These are phyloP conservation scores for Carposina sasakii DNA, from an alignment of 1,140 invertebrate genomes.

Conservation along the genomic window DNA sequence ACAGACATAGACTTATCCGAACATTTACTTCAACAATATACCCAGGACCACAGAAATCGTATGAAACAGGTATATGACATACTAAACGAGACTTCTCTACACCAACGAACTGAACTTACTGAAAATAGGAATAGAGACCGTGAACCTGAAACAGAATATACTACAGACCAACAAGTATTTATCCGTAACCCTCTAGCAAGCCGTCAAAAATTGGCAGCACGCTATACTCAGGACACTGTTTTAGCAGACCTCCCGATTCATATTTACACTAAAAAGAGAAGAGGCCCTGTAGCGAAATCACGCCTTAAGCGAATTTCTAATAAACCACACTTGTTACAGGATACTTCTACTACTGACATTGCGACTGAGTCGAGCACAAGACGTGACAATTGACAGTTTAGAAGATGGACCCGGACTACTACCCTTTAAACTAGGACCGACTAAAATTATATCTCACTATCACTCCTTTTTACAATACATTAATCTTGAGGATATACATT, in stretches of 20 bases:
- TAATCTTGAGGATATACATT: conserved; percentile 9
- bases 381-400: conserved; percentile 10
- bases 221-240: conserved; percentile 23
- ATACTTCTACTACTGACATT: conserved; percentile 9
- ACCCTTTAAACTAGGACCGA: conserved; percentile 19
- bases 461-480: conserved; percentile 19
- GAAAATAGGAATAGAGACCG: conserved; percentile 23
- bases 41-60: conserved; percentile 14
- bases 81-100: conserved; percentile 18
- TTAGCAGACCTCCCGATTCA: conserved; percentile 24
- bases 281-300: conserved; percentile 23
- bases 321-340: conserved; percentile 20
- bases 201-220: conserved; percentile 24
- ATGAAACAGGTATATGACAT: conserved; percentile 22
- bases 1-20: conserved; percentile 19
- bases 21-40: conserved; percentile 24
- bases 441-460: conserved; percentile 16
- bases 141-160: conserved; percentile 24
- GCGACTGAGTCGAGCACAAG: neutral
- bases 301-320: conserved; percentile 22
- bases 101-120: conserved; percentile 13
- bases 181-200: conserved; percentile 23
- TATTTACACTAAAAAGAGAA: conserved; percentile 26
- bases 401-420: conserved; percentile 19
- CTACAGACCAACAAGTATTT: conserved; percentile 23